Evolutionary conservation across 2,113 vertebrate genomes (phyloP).

Genomic region (Phaethon lepturus): DNA sequence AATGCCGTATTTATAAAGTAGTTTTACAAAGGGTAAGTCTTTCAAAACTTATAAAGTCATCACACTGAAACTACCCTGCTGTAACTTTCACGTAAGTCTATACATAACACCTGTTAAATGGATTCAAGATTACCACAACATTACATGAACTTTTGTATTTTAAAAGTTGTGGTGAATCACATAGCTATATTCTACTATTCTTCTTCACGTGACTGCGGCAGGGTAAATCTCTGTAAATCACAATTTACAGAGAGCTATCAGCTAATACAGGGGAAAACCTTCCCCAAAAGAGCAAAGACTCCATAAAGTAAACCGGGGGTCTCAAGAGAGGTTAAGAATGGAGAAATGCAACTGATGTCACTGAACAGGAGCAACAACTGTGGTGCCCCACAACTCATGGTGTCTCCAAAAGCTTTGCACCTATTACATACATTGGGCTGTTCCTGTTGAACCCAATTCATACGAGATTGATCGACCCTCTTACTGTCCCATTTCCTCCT

Average conservation of each 20-base stretch:
- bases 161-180: background rate
- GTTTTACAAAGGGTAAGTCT: background rate
- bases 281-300: background rate
- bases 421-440: background rate
- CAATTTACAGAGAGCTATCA: background rate
- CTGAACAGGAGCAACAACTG: background rate
- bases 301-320: background rate
- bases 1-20: background rate
- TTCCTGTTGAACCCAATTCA: background rate
- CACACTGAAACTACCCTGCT: background rate
- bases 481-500: accelerated
- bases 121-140: background rate
- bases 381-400: accelerated
- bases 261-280: background rate
- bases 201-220: background rate
- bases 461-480: accelerated
- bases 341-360: background rate
- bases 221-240: too few species aligned
- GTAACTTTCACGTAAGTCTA: background rate
- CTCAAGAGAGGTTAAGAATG: background rate
- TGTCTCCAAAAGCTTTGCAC: background rate
- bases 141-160: background rate
- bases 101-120: background rate
- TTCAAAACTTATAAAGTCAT: background rate
- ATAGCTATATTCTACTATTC: background rate